phyloP scores from a whole-genome alignment of 2,113 vertebrate genomes.

The Abramis brama region DNA sequence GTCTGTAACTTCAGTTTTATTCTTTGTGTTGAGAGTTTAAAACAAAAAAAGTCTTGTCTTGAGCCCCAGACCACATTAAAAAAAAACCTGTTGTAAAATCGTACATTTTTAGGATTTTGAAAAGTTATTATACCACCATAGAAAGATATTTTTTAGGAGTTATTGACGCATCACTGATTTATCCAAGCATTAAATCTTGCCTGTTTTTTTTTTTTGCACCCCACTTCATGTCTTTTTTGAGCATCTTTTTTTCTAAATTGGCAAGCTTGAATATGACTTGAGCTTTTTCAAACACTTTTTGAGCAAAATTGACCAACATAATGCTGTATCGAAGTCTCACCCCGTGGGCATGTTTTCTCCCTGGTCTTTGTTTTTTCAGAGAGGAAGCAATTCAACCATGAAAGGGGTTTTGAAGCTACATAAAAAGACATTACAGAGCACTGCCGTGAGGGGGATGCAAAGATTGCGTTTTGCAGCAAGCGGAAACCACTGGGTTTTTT shows the following conservation, averaged over 20 bases:
- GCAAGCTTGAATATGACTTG: not conserved
- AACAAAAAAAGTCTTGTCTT: not conserved
- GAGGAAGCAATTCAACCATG: conserved; percentile 54
- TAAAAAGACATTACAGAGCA: conserved; percentile 25
- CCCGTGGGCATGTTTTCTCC: conserved; percentile 33
- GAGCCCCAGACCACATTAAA: not conserved
- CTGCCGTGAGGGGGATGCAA: conserved; percentile 34
- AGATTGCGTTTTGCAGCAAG: conserved; percentile 33
- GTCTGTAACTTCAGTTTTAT: conserved; percentile 4
- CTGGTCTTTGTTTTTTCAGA: conserved; percentile 40
- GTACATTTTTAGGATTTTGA: not conserved
- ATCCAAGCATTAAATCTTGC: not conserved
- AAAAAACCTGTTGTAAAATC: not conserved
- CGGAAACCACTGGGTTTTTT: conserved; percentile 16
- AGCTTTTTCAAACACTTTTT: not conserved
- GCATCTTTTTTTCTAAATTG: not conserved
- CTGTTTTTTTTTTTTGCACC: not conserved
- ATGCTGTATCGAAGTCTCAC: conserved; percentile 12
- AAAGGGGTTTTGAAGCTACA: conserved; percentile 51
- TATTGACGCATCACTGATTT: not conserved
- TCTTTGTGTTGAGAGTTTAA: not conserved
- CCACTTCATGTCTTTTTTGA: not conserved
- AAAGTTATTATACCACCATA: not conserved
- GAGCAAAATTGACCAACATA: conserved; percentile 15
- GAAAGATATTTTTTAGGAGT: not conserved